Conservation (phyloP, 2,113 vertebrate species). For the Dipodomys merriami region DNA sequence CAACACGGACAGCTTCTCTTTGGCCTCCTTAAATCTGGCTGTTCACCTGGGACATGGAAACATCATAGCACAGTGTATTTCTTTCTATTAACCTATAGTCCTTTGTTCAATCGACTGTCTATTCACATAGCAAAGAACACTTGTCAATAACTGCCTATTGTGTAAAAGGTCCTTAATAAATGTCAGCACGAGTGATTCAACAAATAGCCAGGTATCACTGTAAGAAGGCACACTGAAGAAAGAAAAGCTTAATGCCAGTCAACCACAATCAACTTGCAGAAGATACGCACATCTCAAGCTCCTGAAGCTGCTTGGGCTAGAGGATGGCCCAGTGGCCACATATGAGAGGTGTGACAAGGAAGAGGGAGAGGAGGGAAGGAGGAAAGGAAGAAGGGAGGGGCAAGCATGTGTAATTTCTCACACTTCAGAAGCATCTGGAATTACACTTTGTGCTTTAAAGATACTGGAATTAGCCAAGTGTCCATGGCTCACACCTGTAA, state of each 20-base stretch:
- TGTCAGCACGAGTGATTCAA: neutral
- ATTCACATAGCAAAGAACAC: neutral
- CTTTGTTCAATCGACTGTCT: neutral
- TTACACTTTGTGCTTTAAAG: neutral
- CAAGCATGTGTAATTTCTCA: neutral
- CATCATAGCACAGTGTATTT: neutral
- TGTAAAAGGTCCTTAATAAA: neutral
- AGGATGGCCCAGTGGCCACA: neutral
- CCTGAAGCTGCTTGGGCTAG: neutral
- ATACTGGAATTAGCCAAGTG: neutral
- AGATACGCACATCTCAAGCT: neutral
- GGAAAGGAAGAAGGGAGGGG: neutral
- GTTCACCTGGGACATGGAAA: neutral
- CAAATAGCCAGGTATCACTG: neutral
- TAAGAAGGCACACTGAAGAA: conserved; percentile 8
- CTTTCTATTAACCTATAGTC: neutral
- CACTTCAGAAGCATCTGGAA: neutral
- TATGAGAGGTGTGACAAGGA: neutral
- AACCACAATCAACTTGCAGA: neutral
- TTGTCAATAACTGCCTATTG: neutral
- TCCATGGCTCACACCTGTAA: too few species aligned
- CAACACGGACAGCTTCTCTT: neutral
- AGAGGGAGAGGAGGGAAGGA: neutral
- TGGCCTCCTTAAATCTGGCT: neutral
- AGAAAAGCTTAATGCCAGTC: neutral